Conservation (phyloP, 2,113 vertebrate species). For the Sinosuthora webbiana region DNA sequence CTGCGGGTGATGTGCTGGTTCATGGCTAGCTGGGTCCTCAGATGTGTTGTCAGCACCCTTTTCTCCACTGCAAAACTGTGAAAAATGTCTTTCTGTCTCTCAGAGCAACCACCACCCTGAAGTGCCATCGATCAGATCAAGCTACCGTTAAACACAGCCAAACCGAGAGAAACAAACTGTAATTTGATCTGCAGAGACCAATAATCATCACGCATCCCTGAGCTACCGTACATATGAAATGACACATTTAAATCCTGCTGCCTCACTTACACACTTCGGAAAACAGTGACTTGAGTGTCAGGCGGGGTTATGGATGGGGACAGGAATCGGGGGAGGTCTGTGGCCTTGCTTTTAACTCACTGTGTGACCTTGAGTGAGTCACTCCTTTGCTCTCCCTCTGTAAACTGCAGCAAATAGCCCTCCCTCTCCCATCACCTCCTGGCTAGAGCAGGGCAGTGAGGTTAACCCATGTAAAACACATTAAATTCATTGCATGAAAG, state of each 20-base stretch:
- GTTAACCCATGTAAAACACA: not conserved
- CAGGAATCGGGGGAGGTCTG: not conserved
- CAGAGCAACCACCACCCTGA: not conserved
- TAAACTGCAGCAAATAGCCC: not conserved
- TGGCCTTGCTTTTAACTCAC: slow-evolving; percentile 31
- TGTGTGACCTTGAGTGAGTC: slow-evolving; percentile 33
- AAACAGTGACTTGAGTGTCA: not conserved
- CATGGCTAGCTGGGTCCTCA: not conserved
- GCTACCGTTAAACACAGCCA: not conserved
- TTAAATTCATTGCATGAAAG: not conserved
- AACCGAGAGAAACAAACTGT: slow-evolving; percentile 37
- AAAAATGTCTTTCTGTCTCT: not conserved
- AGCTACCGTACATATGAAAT: not conserved
- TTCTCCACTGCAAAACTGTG: not conserved
- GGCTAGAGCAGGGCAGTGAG: not conserved
- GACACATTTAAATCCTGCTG: not conserved
- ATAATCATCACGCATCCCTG: slow-evolving; percentile 2
- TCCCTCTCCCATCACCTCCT: not conserved
- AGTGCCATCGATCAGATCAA: not conserved
- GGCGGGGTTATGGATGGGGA: not conserved
- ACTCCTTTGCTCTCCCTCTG: not conserved
- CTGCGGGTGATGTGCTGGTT: not conserved
- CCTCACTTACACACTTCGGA: not conserved
- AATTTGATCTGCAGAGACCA: slow-evolving; percentile 13
- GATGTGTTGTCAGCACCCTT: not conserved